These are phyloP conservation scores for Drosophila takahashii DNA, from an alignment of 1,140 invertebrate genomes.

Conservation along the genomic window DNA sequence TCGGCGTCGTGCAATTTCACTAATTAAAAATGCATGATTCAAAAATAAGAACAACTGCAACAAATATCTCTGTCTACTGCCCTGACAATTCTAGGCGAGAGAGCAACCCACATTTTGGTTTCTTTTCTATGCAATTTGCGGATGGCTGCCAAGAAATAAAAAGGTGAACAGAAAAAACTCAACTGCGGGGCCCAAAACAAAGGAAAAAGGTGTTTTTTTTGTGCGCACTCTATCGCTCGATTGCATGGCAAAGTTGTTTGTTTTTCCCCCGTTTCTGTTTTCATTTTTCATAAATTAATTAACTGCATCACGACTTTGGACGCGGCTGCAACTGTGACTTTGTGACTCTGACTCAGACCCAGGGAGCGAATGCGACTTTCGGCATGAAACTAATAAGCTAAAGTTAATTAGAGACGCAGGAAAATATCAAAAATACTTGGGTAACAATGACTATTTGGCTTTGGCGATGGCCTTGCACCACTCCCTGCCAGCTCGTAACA, in stretches of 20 bases:
- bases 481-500: neutral
- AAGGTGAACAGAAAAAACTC: slow-evolving; percentile 22
- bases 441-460: slow-evolving; percentile 36
- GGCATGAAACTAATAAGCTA: slow-evolving; percentile 52
- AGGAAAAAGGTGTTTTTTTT: slow-evolving; percentile 51
- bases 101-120: slow-evolving; percentile 73
- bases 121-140: slow-evolving; percentile 75
- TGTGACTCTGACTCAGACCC: slow-evolving; percentile 29
- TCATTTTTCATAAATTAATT: slow-evolving; percentile 78
- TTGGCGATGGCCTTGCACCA: slow-evolving; percentile 47
- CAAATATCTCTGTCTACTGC: slow-evolving; percentile 60
- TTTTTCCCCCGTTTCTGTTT: slow-evolving; percentile 49
- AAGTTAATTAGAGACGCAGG: slow-evolving; percentile 64
- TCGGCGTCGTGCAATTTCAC: slow-evolving; percentile 70
- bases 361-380: slow-evolving; percentile 52
- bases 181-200: slow-evolving; percentile 13
- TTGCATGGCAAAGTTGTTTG: slow-evolving; percentile 47
- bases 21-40: slow-evolving; percentile 82
- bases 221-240: slow-evolving; percentile 47
- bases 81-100: slow-evolving; percentile 72
- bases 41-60: slow-evolving; percentile 60
- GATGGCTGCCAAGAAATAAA: slow-evolving; percentile 64
- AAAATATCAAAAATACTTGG: slow-evolving; percentile 34
- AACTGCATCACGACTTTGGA: slow-evolving; percentile 74
- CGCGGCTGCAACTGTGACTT: slow-evolving; percentile 30